A percentile compares a stretch with the other conserved stretches of the same genome.
These are phyloP conservation scores for Smutsia temminckii DNA, from an alignment of 2,797 vertebrate genomes.

Conservation along the genomic window DNA sequence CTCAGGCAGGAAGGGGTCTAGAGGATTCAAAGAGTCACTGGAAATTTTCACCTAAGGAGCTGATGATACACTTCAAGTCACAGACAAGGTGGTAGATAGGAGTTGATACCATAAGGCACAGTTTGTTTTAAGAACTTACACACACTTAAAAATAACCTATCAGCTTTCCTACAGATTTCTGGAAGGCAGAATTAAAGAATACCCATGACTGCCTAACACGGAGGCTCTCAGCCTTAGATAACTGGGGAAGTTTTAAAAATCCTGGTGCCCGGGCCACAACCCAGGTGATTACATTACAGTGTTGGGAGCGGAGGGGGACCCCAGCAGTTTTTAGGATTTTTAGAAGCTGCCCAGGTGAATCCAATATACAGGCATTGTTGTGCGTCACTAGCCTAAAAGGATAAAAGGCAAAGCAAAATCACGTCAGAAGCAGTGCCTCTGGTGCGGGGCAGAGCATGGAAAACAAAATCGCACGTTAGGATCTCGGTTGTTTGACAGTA, in stretches of 20 bases:
- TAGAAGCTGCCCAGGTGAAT: neutral
- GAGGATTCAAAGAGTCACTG: neutral
- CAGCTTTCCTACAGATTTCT: neutral
- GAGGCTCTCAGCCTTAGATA: neutral
- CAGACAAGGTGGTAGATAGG: neutral
- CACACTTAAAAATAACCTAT: neutral
- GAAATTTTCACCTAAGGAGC: no score
- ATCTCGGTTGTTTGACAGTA: neutral
- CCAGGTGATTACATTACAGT: neutral
- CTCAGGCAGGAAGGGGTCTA: neutral
- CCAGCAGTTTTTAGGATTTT: neutral
- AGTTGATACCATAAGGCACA: neutral
- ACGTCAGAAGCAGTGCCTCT: rapidly evolving
- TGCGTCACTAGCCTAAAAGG: neutral
- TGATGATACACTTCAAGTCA: neutral
- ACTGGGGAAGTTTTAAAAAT: neutral
- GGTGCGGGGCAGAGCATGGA: neutral
- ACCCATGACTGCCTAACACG: neutral
- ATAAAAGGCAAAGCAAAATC: neutral
- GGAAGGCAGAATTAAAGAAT: neutral
- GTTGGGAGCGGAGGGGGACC: neutral
- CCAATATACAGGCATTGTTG: neutral
- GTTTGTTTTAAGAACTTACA: neutral
- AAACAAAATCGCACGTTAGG: neutral
- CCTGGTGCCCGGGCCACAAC: neutral